Evolutionary conservation across 2,797 vertebrate species (phyloP), one percentile per base, ranked within the genome.

Genomic region (Acipenser oxyrinchus): DNA sequence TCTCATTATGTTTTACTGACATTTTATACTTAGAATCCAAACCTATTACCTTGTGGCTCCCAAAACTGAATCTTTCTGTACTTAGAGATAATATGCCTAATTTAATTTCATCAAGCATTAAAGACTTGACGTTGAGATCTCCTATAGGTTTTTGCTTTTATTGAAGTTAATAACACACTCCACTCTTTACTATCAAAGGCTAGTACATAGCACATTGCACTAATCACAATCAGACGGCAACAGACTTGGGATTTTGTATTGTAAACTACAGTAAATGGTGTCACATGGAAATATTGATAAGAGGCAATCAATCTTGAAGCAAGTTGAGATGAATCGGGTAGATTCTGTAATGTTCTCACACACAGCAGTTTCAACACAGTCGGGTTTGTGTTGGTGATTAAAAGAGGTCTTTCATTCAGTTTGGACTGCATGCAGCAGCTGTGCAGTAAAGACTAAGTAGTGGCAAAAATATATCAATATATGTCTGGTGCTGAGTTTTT

Each of bases 401-500:
- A 66, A 58, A 66, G 53, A 10, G 53, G 23, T 58, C 65, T 49
- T 58, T 66, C 48, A 58, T 66, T 59, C 53, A 55, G 18, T 51
- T 37, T n/a, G 49, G 37, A 66, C 49, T 66, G 51, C 53, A 9
- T 15, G 15, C 10, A 65, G 57, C 64, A 65, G 65, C 65, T 59
- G 64, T 65, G 64, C 48, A 55, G 52, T 65, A 23, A 66, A 66
- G 48, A 55, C 65, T 49, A 58, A 66, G 49, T 37, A 66, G 49
- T 48, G 13, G n/a, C n/a, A 66, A 59, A 37, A 49, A 4, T 59
- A n/a, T 12, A 51, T 12, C 48, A n/a, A 49, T 59, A 48, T 48
- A n/a, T 66, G n/a, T 58, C 15, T 65, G 23, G 64, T 48, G 13
- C 7, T n/a, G 52, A 23, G 51, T 12, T 12, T 48, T 51, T 65